Percentiles rank a stretch among this genome's conserved stretches.
Conservation (phyloP, 2,113 vertebrate species). For the Calonectris borealis region DNA sequence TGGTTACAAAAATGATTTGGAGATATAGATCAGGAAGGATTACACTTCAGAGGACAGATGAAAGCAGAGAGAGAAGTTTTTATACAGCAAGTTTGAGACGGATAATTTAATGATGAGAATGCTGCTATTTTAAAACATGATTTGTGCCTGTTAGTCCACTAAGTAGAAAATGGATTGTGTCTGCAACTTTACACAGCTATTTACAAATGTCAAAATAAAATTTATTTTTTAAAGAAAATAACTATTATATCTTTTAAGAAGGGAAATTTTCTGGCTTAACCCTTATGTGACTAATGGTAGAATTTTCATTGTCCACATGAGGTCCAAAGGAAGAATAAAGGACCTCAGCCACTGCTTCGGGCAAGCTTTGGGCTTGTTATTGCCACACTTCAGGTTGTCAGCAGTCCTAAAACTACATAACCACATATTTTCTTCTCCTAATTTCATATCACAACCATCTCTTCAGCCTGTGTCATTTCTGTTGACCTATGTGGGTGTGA, state of each 20-base stretch:
- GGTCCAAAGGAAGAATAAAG: neutral
- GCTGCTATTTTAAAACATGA: neutral
- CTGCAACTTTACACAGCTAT: slow-evolving; percentile 15
- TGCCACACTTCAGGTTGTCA: neutral
- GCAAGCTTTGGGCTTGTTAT: neutral
- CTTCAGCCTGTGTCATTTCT: neutral
- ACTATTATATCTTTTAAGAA: neutral
- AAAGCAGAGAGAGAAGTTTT: neutral
- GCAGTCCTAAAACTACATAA: neutral
- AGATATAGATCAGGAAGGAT: neutral
- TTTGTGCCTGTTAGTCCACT: neutral
- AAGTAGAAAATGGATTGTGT: slow-evolving; percentile 34
- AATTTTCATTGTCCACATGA: neutral
- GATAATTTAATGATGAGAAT: slow-evolving; percentile 4
- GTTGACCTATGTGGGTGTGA: neutral
- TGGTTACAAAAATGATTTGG: slow-evolving; percentile 25
- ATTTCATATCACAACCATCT: neutral
- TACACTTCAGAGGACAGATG: neutral
- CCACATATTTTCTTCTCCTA: neutral
- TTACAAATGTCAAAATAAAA: slow-evolving; percentile 29
- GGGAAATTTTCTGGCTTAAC: neutral
- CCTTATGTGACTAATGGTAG: neutral
- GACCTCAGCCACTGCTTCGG: neutral
- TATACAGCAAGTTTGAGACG: neutral
- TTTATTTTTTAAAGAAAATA: neutral